phyloP scores from a whole-genome alignment of 2,888 invertebrate species.

The Neoitamus cyanurus region DNA sequence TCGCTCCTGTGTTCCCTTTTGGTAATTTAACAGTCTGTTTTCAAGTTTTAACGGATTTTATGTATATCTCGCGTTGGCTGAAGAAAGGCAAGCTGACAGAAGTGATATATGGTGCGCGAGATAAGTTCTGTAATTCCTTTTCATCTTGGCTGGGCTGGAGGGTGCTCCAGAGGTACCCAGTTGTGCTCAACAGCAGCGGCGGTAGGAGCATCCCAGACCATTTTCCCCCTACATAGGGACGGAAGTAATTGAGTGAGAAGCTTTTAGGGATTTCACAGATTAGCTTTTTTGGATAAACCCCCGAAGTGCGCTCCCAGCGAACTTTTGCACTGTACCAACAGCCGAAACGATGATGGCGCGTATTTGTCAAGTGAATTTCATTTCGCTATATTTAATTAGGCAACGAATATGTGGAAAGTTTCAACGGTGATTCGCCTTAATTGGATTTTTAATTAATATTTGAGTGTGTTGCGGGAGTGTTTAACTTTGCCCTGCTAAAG shows the following conservation, averaged over 20 bases:
- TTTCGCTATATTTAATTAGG: neutral
- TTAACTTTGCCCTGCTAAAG: neutral
- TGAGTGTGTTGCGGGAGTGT: neutral
- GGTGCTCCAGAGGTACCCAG: neutral
- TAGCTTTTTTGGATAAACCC: slow-evolving; percentile 18
- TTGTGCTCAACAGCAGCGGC: neutral
- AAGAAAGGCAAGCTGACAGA: slow-evolving; percentile 40
- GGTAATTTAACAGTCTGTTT: slow-evolving; percentile 43
- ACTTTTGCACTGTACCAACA: neutral
- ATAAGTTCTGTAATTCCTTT: slow-evolving; percentile 39
- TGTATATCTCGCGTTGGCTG: neutral
- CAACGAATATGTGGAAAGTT: neutral
- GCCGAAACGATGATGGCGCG: neutral
- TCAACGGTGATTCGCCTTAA: neutral
- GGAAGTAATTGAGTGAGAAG: slow-evolving; percentile 36
- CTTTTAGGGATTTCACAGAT: slow-evolving; percentile 27
- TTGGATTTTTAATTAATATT: slow-evolving; percentile 1
- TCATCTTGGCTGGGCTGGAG: neutral
- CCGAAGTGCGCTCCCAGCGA: neutral
- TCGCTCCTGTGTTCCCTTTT: neutral
- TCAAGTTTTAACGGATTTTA: slow-evolving; percentile 38
- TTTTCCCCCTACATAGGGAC: neutral
- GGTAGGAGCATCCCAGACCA: neutral
- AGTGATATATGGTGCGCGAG: slow-evolving; percentile 35
- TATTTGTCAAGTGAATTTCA: slow-evolving; percentile 1